Evolutionary conservation across 2,888 invertebrate species (phyloP), one percentile per base, ranked within the genome.

Genomic region (Nomada ruficornis): DNA sequence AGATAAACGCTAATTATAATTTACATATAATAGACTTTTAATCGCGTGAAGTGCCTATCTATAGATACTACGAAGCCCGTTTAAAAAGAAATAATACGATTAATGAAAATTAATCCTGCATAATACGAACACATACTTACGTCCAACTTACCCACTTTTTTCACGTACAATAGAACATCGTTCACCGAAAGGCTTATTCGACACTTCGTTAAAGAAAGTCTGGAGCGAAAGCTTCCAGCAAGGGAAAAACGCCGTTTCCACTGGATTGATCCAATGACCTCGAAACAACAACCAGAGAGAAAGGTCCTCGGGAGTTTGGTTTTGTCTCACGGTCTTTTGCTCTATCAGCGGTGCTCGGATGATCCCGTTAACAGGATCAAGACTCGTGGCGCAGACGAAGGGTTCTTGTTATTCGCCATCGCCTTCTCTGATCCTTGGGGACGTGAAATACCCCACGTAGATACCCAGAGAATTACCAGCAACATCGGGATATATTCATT

Each of bases 311-410:
- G 70, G 86, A 64, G 80, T 63, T 81, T 83, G 77, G 86, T 90
- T 86, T 85, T 90, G 80, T 89, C 85, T 85, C 83, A 86, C 86
- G 86, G 75, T 81, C 77, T 54, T 75, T 77, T 50, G 72, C 52
- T 68, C 71, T 74, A 78, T 85, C 85, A 77, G 50, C 71, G 75
- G 80, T 70, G 80, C 63, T 64, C 77, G 89, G 89, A 90, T 93
- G 91, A 93, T 93, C 92, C 91, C 76, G 91, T 92, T 93, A 93
- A 93, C 92, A 89, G 93, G 93, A 93, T 93, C 91, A 92, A 86
- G 89, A 86, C 88, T 89, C 87, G 89, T 83, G 86, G 84, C 86
- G 83, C 83, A 82, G 85, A 71, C 85, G 86, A 90, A 91, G 92
- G 91, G 92, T 90, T 90, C 91, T 90, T 90, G 88, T 91, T 92